These are phyloP conservation scores for Xenops minutus DNA, from an alignment of 2,797 vertebrate genomes.

Conservation along the genomic window DNA sequence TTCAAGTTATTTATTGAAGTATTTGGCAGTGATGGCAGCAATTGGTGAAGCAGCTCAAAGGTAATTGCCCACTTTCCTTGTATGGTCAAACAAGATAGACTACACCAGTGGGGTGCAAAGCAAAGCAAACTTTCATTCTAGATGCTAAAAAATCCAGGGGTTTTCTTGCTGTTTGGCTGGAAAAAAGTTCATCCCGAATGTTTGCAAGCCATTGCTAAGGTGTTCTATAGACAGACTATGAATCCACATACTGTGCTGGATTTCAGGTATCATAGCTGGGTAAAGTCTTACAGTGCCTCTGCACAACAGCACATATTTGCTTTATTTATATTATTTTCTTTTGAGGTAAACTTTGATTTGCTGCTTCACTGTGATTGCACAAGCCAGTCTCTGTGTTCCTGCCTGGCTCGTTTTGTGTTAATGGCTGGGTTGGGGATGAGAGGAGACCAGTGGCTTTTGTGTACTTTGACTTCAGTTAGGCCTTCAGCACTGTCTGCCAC, in stretches of 20 bases:
- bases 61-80: not conserved
- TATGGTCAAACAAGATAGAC: not conserved
- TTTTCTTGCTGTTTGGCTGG: not conserved
- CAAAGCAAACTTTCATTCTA: constrained; percentile 4
- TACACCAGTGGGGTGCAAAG: not conserved
- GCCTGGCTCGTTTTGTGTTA: not conserved
- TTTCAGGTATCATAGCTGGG: not conserved
- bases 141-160: not conserved
- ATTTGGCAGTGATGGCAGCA: not conserved
- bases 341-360: not conserved
- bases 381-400: not conserved
- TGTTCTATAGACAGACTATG: not conserved
- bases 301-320: not conserved
- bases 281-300: not conserved
- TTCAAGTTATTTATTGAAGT: constrained; percentile 16
- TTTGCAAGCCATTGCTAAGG: not conserved
- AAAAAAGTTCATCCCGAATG: not conserved
- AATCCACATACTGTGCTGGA: not conserved
- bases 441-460: not conserved
- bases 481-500: not conserved
- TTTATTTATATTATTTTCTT: not conserved
- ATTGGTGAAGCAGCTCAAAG: constrained; percentile 3
- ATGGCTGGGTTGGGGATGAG: not conserved
- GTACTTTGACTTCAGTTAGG: not conserved
- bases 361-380: not conserved